Evolutionary conservation across 2,113 vertebrate genomes (phyloP).

Genomic region (Leucosticte australis): DNA sequence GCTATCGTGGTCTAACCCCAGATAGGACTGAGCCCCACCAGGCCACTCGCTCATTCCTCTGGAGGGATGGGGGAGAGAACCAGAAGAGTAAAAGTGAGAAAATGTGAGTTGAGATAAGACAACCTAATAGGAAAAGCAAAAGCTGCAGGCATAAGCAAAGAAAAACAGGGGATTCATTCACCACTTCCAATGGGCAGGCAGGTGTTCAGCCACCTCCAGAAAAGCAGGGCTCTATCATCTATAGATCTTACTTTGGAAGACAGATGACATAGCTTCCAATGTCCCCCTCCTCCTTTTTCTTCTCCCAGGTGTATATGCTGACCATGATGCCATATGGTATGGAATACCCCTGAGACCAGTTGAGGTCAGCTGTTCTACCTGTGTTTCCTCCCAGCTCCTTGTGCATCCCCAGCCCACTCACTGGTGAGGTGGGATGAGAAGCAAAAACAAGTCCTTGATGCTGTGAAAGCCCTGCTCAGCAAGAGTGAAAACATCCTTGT

Average conservation of each 20-base stretch:
- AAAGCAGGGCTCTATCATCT: neutral
- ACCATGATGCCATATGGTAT: neutral
- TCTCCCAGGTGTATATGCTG: neutral
- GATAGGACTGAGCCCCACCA: neutral
- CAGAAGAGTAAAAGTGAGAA: neutral
- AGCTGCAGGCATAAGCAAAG: neutral
- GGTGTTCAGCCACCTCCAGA: neutral
- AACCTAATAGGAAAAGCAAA: neutral
- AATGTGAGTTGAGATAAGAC: neutral
- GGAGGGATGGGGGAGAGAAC: neutral
- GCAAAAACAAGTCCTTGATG: neutral
- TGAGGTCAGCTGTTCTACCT: neutral
- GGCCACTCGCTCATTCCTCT: rapidly evolving
- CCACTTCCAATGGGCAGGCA: neutral
- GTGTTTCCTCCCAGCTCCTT: neutral
- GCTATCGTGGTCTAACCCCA: neutral
- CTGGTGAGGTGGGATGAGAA: neutral
- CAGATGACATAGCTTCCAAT: neutral
- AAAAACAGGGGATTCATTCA: neutral
- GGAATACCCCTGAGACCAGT: neutral
- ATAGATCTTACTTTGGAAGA: neutral
- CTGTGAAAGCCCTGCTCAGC: neutral
- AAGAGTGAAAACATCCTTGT: neutral
- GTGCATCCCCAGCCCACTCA: neutral
- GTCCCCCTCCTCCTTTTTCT: neutral